phyloP scores from a whole-genome alignment of 1,140 invertebrate species.

The Steinernema feltiae region DNA sequence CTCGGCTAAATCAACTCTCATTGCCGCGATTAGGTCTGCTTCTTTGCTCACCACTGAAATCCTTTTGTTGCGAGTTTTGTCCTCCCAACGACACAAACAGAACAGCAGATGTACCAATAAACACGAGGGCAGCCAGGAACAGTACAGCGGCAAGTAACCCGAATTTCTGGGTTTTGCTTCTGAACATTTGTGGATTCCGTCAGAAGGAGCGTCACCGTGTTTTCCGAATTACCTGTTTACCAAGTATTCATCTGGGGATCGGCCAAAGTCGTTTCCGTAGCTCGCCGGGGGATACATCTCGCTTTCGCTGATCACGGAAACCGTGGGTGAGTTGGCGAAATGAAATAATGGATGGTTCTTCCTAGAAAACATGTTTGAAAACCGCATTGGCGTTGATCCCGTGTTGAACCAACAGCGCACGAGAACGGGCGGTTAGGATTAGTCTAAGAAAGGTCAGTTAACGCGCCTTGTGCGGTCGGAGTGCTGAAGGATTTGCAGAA shows the following conservation, averaged over 20 bases:
- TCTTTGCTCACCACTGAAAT: too few species aligned
- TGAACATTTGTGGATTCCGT: not conserved
- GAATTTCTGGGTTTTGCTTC: not conserved
- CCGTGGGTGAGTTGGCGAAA: not conserved
- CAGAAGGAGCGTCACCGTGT: too few species aligned
- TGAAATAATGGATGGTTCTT: not conserved
- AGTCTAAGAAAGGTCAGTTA: not conserved
- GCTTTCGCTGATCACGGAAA: not conserved
- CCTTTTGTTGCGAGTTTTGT: not conserved
- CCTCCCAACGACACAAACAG: not conserved
- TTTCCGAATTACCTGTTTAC: not conserved
- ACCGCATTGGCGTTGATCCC: not conserved
- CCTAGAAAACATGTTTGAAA: constrained; percentile 1
- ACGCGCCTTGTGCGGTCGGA: too few species aligned
- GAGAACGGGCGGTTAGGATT: not conserved
- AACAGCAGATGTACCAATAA: not conserved
- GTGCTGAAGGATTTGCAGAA: not conserved
- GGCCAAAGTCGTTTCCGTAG: not conserved
- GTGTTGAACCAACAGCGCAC: not conserved
- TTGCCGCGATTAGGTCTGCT: too few species aligned
- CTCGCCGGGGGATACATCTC: not conserved
- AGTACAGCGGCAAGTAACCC: not conserved
- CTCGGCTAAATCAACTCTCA: not conserved
- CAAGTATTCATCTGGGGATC: not conserved
- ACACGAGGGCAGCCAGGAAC: not conserved